Conservation (phyloP, 2,113 vertebrate species). For the Maccullochella peelii region DNA sequence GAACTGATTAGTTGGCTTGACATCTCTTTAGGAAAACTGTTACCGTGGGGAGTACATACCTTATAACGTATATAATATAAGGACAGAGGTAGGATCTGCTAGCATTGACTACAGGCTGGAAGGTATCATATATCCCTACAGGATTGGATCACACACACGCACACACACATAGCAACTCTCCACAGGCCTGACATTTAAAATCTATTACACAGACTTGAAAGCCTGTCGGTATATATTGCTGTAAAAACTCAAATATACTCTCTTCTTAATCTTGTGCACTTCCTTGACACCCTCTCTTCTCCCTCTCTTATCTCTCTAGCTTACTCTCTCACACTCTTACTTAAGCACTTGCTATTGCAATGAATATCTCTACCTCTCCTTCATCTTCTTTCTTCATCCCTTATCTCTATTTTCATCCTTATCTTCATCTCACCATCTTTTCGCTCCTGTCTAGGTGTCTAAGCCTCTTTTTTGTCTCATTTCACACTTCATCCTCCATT, state of each 20-base stretch:
- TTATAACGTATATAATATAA: constrained; percentile 26
- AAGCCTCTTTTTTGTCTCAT: not conserved
- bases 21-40: constrained; percentile 18
- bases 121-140: constrained; percentile 42
- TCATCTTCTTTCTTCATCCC: constrained; percentile 3
- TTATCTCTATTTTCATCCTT: constrained; percentile 1
- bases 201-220: constrained; percentile 64
- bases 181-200: constrained; percentile 63
- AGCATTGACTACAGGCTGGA: constrained; percentile 27
- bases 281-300: constrained; percentile 22
- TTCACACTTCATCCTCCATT: not conserved
- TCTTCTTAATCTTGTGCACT: constrained; percentile 38
- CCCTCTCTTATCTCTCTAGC: constrained; percentile 14
- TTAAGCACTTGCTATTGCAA: constrained; percentile 18
- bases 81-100: constrained; percentile 18
- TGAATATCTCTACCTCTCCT: not conserved
- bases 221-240: constrained; percentile 39
- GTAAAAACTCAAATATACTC: constrained; percentile 48
- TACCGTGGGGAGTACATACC: constrained; percentile 24
- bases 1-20: not conserved
- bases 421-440: constrained; percentile 2
- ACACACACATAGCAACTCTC: constrained; percentile 21
- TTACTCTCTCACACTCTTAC: constrained; percentile 6
- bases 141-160: constrained; percentile 25
- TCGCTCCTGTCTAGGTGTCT: not conserved